These are phyloP conservation scores for Drosophila greeni DNA, from an alignment of 2,888 invertebrate species.

Conservation along the genomic window DNA sequence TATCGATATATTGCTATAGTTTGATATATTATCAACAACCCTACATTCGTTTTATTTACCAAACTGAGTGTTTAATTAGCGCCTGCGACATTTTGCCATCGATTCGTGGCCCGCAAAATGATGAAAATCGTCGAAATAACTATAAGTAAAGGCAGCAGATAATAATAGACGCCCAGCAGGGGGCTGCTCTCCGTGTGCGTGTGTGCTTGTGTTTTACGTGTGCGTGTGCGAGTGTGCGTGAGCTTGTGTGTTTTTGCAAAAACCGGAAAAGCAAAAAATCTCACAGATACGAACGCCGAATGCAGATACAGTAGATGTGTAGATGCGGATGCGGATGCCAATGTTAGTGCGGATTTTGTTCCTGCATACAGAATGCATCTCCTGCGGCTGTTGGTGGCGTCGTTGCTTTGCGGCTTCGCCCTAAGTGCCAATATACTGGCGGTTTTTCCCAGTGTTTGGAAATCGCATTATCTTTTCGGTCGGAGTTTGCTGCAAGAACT, in stretches of 20 bases:
- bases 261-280: constrained; percentile 58
- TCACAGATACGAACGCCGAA: constrained; percentile 37
- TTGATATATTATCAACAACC: too few relatives aligned
- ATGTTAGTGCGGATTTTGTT: constrained; percentile 7
- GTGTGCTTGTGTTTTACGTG: constrained; percentile 8
- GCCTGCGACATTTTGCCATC: constrained; percentile 29
- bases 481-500: constrained; percentile 71
- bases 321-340: constrained; percentile 12
- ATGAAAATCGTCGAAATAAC: constrained; percentile 42
- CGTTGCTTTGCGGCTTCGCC: constrained; percentile 50
- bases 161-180: constrained; percentile 50
- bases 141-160: constrained; percentile 45
- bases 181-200: constrained; percentile 18
- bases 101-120: constrained; percentile 47
- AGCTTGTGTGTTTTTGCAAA: constrained; percentile 27
- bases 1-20: too few relatives aligned
- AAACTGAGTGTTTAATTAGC: constrained; percentile 49
- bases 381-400: constrained; percentile 45
- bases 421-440: constrained; percentile 76
- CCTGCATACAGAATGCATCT: constrained; percentile 52
- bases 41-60: constrained; percentile 32
- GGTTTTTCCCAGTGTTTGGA: constrained; percentile 77
- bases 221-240: constrained; percentile 8
- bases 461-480: constrained; percentile 77
- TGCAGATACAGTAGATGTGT: constrained; percentile 15